Evolutionary conservation across 2,113 vertebrate species (phyloP).

Genomic region (Halichoeres trimaculatus): DNA sequence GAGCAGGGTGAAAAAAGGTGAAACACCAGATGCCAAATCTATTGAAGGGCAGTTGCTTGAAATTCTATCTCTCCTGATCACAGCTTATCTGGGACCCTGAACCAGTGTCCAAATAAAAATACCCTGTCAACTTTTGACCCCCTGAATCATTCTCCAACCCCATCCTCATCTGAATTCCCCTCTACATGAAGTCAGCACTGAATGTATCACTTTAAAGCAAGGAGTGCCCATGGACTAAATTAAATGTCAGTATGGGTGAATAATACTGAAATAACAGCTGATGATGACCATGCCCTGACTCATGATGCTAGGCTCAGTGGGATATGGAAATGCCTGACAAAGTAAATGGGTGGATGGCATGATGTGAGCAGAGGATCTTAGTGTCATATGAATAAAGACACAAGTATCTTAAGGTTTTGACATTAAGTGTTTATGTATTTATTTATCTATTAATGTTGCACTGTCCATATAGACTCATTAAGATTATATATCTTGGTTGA

Average conservation of each 20-base stretch:
- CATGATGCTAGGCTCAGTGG: not conserved
- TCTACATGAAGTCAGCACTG: conserved; percentile 2
- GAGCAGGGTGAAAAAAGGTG: not conserved
- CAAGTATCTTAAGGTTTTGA: not conserved
- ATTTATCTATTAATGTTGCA: not conserved
- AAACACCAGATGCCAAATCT: no score
- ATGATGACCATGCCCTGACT: conserved; percentile 11
- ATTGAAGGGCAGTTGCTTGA: not conserved
- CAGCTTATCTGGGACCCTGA: not conserved
- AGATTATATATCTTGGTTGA: no score
- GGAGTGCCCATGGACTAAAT: conserved; percentile 1
- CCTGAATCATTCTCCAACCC: no score
- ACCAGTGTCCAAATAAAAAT: not conserved
- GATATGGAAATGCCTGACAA: conserved; percentile 2
- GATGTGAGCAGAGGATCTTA: not conserved
- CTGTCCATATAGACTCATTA: not conserved
- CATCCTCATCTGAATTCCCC: not conserved
- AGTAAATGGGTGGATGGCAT: conserved; percentile 8
- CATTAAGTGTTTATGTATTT: no score
- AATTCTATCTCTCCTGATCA: not conserved
- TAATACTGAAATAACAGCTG: conserved; percentile 6
- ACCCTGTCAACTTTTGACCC: conserved; percentile 4
- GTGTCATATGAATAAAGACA: conserved; percentile 14
- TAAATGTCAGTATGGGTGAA: conserved; percentile 5
- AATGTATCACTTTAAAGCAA: not conserved